Evolutionary conservation across 2,888 invertebrate genomes (phyloP).

Genomic region (Cartodere bifasciata): DNA sequence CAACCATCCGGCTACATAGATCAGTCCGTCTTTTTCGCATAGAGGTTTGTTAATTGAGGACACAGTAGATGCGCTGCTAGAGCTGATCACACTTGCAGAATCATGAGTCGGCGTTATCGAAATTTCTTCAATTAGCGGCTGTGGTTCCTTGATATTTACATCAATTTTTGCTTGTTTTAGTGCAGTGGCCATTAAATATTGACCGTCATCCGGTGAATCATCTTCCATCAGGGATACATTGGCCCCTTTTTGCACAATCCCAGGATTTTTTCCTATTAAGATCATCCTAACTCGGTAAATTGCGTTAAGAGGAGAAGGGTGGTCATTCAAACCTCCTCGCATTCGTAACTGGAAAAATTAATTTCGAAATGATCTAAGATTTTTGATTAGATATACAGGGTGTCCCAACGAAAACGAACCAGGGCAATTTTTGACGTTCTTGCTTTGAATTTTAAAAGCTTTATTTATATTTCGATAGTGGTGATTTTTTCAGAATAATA

Average conservation of each 20-base stretch:
- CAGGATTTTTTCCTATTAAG: slow-evolving; percentile 11
- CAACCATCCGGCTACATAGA: neutral
- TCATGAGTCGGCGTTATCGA: neutral
- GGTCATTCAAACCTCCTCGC: slow-evolving; percentile 13
- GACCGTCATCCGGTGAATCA: neutral
- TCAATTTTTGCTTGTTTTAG: neutral
- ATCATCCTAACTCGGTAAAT: slow-evolving; percentile 12
- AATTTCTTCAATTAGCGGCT: neutral
- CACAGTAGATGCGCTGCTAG: neutral
- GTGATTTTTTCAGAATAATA: no score
- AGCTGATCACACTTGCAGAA: neutral
- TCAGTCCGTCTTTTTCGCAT: slow-evolving; percentile 2
- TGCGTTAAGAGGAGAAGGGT: slow-evolving; percentile 11
- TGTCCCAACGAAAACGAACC: no score
- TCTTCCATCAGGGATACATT: neutral
- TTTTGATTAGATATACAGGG: no score
- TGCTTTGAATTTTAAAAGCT: no score
- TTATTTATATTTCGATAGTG: no score
- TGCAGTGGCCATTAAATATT: neutral
- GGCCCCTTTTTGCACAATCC: neutral
- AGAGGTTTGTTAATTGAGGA: neutral
- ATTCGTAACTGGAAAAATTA: no score
- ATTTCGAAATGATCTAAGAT: no score
- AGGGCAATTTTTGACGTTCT: no score
- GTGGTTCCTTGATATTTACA: neutral